Evolutionary conservation across 2,797 vertebrate species (phyloP), one percentile per base, ranked within the genome.

Genomic region (Rhinella marina): DNA sequence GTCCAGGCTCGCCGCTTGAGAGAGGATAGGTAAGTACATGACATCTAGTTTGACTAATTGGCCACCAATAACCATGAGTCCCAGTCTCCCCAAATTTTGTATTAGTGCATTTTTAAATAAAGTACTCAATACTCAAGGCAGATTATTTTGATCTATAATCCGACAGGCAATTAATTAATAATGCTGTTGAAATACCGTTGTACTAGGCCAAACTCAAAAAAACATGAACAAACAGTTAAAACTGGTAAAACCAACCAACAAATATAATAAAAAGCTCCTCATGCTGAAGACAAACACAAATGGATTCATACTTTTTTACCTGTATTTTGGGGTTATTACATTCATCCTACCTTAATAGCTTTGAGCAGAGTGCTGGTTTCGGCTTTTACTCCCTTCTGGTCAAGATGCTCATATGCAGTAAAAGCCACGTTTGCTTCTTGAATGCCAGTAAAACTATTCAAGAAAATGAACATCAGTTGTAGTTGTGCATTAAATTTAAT

Each of bases 341-440:
- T 19, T 21, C 14, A 52, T 79, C 83, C 56, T 89, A 90, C 90
- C 86, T 91, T 90, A 7, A 91, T 84, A 25, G 77, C 84, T 89
- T 80, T 86, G 61, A 91, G 72, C 52, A 89, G 62, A 19, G 50
- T 88, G 6, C 32, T n/a, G 25, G 50, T 52, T 14, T 90, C 68
- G 10, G 85, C 72, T 78, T 19, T 76, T 59, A 91, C 27, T 17
- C 88, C 90, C 11, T 48, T 89, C 64, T 91, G 84, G 64, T 91
- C 86, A 59, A 82, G 32, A 64, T 86, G 73, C 59, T 91, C 89
- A 86, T 89, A 89, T 41, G 86, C 66, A 76, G 54, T 78, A 77
- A 90, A 91, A 8, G 89, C 80, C 62, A 90, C 50, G 21, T 73
- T 91, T 21, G 81, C 89, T 56, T 84, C 72, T 62, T 66, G 68